phyloP scores from a whole-genome alignment of 2,113 vertebrate genomes.

The Pelodiscus sinensis region DNA sequence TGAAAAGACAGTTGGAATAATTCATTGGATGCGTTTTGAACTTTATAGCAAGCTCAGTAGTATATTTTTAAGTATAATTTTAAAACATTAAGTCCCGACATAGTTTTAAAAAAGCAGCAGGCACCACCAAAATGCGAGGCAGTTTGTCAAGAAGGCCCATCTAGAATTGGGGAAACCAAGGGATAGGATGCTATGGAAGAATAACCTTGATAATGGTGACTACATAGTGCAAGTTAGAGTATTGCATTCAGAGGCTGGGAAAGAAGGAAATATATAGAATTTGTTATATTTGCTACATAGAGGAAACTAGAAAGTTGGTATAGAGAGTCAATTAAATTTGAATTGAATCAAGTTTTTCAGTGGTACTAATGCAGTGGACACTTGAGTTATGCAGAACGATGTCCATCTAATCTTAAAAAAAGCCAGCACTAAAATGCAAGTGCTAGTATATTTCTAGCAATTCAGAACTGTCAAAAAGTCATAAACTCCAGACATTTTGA shows the following conservation, averaged over 20 bases:
- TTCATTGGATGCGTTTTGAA: conserved; percentile 17
- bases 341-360: background rate
- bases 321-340: background rate
- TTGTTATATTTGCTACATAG: background rate
- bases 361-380: background rate
- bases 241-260: background rate
- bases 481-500: background rate
- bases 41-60: conserved; percentile 39
- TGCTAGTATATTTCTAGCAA: background rate
- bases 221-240: background rate
- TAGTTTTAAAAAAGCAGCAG: conserved; percentile 59
- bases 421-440: background rate
- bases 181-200: background rate
- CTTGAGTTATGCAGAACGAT: background rate
- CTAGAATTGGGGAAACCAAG: rapidly evolving
- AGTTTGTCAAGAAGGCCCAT: conserved; percentile 10
- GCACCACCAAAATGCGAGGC: conserved; percentile 68
- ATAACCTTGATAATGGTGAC: rapidly evolving
- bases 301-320: background rate
- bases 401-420: background rate
- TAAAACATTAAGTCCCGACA: background rate
- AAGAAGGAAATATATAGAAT: background rate
- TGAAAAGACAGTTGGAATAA: background rate
- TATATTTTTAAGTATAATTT: conserved; percentile 16
- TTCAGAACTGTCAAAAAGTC: background rate